Base-by-base conservation (phyloP, 2,888 invertebrate species). In the Eupithecia exiguata region DNA sequence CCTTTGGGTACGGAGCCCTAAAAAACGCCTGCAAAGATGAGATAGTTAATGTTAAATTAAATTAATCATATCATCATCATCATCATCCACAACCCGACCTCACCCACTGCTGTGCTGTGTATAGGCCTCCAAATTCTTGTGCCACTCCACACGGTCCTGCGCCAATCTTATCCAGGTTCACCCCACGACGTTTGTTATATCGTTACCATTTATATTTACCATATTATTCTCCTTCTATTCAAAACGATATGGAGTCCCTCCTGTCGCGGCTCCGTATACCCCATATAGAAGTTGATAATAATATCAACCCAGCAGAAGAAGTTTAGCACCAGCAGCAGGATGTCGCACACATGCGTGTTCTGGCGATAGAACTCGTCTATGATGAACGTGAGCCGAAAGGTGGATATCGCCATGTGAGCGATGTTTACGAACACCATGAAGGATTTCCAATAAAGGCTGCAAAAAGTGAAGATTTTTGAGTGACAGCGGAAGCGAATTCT, bases 231-330 rank as follows among this genome's bases (percentile, higher is more conserved):
- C 18, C 70, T 75, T 63, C 87, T 88, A 5, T 84, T 81, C 80
- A 93, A 74, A 9, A 87, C 81, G 7, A 91, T 82, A 36, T 80
- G 77, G 9, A 76, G 75, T 1, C 82, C 77, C 6, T 70, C 73
- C 40, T 35, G 25, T 1, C 70, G 74, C 4, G 76, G 77, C 5
- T 85, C 81, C 25, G 83, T 75, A 70, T 85, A 89, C 18, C 93
- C 93, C 1, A 84, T 86, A 68, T 91, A 89, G 75, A 91, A 89
- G 5, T 81, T 84, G n/a, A 92, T 36, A 14, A 85, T 12, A 5
- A 92, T 82, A 71, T 93, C 92, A 0, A 87, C 0, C 21, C 89
- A 74, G 74, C 91, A 90, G n/a, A 89, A 18, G 1, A 82, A 6
- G 63, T 92, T 75, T 0, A 90, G 74, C 0, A 71, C 49, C 4